Conservation (phyloP, 2,888 invertebrate species). For the Cyclophora albipunctata region DNA sequence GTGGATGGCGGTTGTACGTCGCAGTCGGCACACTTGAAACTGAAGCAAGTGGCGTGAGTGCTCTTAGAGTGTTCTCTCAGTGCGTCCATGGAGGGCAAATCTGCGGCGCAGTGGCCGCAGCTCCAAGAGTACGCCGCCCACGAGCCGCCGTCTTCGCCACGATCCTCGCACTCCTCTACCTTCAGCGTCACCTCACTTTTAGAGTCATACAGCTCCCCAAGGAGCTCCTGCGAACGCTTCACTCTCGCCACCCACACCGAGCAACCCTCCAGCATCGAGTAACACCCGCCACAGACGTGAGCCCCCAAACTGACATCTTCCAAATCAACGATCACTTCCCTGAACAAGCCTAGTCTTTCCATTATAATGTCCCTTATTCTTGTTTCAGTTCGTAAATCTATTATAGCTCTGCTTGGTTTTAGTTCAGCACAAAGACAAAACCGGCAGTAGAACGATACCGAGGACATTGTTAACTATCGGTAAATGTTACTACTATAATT, state of each 20-base stretch:
- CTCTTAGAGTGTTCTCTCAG: conserved; percentile 3
- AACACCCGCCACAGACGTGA: conserved; percentile 14
- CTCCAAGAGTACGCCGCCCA: conserved; percentile 7
- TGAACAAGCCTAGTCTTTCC: neutral
- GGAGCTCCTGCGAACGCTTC: conserved; percentile 5
- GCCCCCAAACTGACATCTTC: conserved; percentile 10
- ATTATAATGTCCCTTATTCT: too few species aligned
- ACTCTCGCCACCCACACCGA: conserved; percentile 13
- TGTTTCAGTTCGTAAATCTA: too few species aligned
- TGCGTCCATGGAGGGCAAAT: neutral
- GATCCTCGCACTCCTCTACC: neutral
- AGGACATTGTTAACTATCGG: too few species aligned
- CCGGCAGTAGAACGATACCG: too few species aligned
- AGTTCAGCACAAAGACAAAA: too few species aligned
- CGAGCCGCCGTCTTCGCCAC: neutral
- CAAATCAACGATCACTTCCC: conserved; percentile 7
- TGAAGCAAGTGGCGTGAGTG: conserved; percentile 2
- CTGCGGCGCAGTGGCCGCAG: conserved; percentile 1
- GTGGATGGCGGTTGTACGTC: neutral
- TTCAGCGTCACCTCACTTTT: neutral
- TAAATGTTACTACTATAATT: too few species aligned
- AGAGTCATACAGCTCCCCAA: conserved; percentile 1
- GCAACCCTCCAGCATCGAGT: conserved; percentile 7
- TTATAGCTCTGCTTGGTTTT: too few species aligned
- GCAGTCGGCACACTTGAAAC: conserved; percentile 5